Conservation (phyloP, 1,140 invertebrate genomes). For the Diachasma alloeum region DNA sequence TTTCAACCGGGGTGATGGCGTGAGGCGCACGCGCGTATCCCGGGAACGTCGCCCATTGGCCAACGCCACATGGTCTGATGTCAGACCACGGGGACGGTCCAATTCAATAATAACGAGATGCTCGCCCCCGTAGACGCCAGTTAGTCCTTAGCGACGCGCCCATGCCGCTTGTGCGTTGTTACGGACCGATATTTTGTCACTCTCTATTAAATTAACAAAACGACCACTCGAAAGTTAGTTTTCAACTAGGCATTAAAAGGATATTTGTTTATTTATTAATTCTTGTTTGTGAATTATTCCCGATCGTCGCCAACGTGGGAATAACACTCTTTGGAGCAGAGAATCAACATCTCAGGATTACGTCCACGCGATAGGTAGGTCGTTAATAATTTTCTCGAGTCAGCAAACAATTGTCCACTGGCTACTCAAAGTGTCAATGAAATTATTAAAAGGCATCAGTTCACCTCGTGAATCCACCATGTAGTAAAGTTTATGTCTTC, state of each 20-base stretch:
- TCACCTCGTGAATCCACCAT: no score
- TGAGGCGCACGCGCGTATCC: constrained; percentile 47
- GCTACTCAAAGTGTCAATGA: no score
- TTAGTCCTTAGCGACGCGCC: constrained; percentile 54
- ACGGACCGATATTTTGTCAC: neutral
- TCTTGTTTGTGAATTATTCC: no score
- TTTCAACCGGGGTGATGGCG: constrained; percentile 11
- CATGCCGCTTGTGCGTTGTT: constrained; percentile 20
- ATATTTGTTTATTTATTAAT: no score
- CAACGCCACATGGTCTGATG: constrained; percentile 62
- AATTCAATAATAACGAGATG: constrained; percentile 63
- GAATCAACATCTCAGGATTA: constrained; percentile 31
- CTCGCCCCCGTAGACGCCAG: constrained; percentile 49
- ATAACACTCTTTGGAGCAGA: neutral
- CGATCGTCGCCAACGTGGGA: neutral
- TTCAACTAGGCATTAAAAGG: no score
- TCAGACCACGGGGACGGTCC: constrained; percentile 62
- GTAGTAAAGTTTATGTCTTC: no score
- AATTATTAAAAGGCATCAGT: no score
- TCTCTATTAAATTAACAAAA: no score
- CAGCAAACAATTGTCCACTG: no score
- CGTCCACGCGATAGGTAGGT: constrained; percentile 36
- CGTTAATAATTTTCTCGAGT: neutral
- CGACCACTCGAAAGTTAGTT: no score
- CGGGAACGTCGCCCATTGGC: constrained; percentile 51